phyloP scores from a whole-genome alignment of 2,113 vertebrate species.

The Malurus melanocephalus region DNA sequence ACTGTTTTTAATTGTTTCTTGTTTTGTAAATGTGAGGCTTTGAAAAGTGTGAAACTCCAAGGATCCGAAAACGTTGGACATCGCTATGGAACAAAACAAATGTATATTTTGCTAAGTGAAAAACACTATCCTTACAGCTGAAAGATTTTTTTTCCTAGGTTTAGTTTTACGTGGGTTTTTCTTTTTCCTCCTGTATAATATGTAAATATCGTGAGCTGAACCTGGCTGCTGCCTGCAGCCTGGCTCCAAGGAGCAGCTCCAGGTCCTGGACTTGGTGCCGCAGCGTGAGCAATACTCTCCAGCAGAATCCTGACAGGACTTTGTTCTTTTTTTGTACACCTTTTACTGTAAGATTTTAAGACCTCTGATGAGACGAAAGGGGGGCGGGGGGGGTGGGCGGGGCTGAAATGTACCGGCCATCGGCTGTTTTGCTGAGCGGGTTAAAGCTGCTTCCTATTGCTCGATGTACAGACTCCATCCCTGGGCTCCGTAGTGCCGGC shows the following conservation, averaged over 20 bases:
- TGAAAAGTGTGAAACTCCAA: constrained; percentile 72
- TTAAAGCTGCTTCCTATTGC: constrained; percentile 60
- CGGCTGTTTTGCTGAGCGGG: constrained; percentile 46
- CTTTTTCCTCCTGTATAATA: constrained; percentile 87
- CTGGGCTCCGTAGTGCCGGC: constrained; percentile 29
- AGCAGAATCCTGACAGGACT: constrained; percentile 68
- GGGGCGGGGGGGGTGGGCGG: background rate
- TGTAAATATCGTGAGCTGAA: constrained; percentile 87
- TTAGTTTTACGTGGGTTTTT: constrained; percentile 76
- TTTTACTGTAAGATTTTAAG: constrained; percentile 81
- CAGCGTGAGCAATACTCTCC: constrained; percentile 70
- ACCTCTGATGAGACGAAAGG: constrained; percentile 58
- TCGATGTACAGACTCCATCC: constrained; percentile 62
- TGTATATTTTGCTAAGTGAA: constrained; percentile 91
- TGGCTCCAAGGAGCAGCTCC: constrained; percentile 59
- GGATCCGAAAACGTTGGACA: constrained; percentile 72
- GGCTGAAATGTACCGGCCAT: background rate
- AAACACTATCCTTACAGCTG: constrained; percentile 81
- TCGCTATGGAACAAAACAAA: constrained; percentile 78
- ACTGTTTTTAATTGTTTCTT: constrained; percentile 79
- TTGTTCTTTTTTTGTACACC: constrained; percentile 69
- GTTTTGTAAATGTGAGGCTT: constrained; percentile 89
- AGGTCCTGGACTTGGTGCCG: constrained; percentile 56
- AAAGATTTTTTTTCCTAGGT: constrained; percentile 79
- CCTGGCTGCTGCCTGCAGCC: constrained; percentile 58